Evolutionary conservation across 2,888 invertebrate genomes (phyloP), one percentile per base, ranked within the genome.

Genomic region (Troides helena): DNA sequence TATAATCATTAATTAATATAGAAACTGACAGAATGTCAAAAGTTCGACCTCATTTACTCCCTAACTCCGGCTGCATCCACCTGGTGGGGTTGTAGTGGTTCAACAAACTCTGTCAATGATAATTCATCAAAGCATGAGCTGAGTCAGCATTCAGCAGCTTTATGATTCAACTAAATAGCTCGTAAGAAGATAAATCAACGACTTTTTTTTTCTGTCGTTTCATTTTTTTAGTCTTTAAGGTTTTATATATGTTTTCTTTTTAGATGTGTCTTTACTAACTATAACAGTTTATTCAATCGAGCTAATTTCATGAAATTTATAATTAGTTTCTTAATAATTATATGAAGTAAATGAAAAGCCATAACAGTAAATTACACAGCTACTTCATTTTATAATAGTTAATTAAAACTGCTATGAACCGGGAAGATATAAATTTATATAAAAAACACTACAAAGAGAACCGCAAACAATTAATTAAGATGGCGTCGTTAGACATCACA

Each of bases 71-170:
- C 50, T 60, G 60, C 46, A 39, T 53, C 61, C 69, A 69, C 57
- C 62, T 69, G 66, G 17, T 61, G 59, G 46, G 60, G 50, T 46
- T 50, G 43, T 46, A 62, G 50, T 58, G 53, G 69, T 69, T 69
- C 69, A 69, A 69, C 56, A 69, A 25, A 69, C 69, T 56, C 30
- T 14, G 56, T 56, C 69, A 69, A 69, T 65, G 62, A 8, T 56
- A 57, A 66, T 60, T 50, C 66, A 66, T 60, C 60, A 66, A 60
- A 57, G 65, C n/a, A 18, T 7, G 12, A 12, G 57, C 43, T 69
- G 69, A 69, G 61, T 69, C 65, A 69, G 43, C 53, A 30, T 56
- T 65, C 65, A 69, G 25, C 53, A 14, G 53, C 61, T 67, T 67
- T 65, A 65, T 18, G 60, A 36, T 23, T 8, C 43, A 53, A 56